Base-by-base conservation (phyloP, 2,888 invertebrate species). In the Macropis europaea region DNA sequence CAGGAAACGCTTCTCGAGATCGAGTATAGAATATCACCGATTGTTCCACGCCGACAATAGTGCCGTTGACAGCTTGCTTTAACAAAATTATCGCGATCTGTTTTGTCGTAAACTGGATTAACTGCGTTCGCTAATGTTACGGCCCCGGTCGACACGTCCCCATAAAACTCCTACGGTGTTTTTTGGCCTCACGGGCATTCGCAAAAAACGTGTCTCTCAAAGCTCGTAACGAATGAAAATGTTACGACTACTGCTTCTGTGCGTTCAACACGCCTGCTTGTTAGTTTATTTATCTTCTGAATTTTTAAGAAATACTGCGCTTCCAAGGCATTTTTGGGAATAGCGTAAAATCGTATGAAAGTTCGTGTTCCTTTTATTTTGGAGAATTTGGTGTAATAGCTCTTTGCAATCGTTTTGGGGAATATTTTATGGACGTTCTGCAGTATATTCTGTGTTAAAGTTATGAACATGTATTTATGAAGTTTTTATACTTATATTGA, bases 21-120 rank as follows among this genome's bases (percentile, higher is more conserved):
- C 64, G 54, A 22, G 54, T 28, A 60, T 26, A 43, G 32, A 69
- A 60, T 54, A 66, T 47, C 40, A 30, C 9, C 59, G 70, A 77
- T 71, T 77, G 78, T 78, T 57, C 54, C 17, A 19, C 15, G 17
- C 53, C 42, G 56, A 77, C 70, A 63, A 67, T 42, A 30, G 43
- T 26, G 54, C 24, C 13, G 54, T 32, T 63, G 66, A 74, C 77
- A 59, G 57, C 26, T 43, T 13, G 52, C 11, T 38, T 52, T 67
- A 66, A 66, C 57, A 38, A 59, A 74, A 69, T 77, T 52, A 47
- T 54, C 66, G 6, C 2, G 38, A 60, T 36, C 34, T 17, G 9
- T n/a, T 22, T 36, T 34, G 19, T 13, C 30, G 7, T 24, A 22
- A 48, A 45, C 28, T 1, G 15, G 34, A 50, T 54, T 38, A 34